These are phyloP conservation scores for Heliconius charithonia DNA, from an alignment of 2,888 invertebrate species.

Conservation along the genomic window DNA sequence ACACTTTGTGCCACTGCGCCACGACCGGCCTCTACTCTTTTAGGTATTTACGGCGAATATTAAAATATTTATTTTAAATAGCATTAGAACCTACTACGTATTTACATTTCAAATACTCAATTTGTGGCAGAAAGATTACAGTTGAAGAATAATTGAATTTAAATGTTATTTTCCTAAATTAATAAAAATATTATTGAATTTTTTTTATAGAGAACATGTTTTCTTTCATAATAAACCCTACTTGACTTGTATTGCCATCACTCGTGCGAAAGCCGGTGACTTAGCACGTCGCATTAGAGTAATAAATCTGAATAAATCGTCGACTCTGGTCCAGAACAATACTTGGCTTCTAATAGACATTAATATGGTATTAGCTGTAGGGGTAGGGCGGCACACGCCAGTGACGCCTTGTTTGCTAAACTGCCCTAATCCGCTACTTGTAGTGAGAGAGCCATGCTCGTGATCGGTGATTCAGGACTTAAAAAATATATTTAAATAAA, in stretches of 20 bases:
- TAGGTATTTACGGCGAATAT: no score
- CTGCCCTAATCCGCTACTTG: slow-evolving; percentile 84
- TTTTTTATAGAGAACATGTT: neutral
- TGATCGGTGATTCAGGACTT: slow-evolving; percentile 35
- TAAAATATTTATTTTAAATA: neutral
- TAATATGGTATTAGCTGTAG: slow-evolving; percentile 79
- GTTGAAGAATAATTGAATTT: neutral
- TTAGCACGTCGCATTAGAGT: slow-evolving; percentile 70
- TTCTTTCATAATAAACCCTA: slow-evolving; percentile 37
- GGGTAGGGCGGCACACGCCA: slow-evolving; percentile 71
- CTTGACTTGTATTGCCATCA: slow-evolving; percentile 60
- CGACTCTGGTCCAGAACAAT: slow-evolving; percentile 68
- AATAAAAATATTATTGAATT: neutral
- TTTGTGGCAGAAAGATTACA: neutral
- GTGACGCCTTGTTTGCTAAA: slow-evolving; percentile 83
- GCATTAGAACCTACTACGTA: neutral
- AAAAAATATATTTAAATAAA: neutral
- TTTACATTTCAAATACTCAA: neutral
- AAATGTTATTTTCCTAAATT: no score
- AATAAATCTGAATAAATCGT: slow-evolving; percentile 76
- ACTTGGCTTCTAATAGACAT: slow-evolving; percentile 76
- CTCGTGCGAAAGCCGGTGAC: slow-evolving; percentile 68
- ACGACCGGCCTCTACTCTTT: no score
- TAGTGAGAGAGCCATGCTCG: slow-evolving; percentile 60
- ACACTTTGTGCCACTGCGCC: no score